Percentiles rank a stretch among this genome's conserved stretches.
Evolutionary conservation across 2,113 vertebrate species (phyloP).

Genomic region (Echinops telfairi): DNA sequence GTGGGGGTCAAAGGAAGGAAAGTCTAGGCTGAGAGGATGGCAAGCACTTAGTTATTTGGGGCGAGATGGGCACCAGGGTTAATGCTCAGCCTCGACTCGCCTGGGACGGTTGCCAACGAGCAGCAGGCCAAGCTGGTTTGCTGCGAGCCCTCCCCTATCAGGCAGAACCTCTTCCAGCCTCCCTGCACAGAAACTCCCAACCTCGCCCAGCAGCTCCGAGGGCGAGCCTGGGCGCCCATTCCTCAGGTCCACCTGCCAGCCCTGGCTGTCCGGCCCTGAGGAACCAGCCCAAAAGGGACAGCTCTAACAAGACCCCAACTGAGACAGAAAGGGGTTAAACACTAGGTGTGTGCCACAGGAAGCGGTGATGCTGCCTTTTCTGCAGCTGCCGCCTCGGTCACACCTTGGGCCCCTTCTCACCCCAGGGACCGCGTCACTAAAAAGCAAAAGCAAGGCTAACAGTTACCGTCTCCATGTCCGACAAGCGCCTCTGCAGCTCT

Average conservation of each 20-base stretch:
- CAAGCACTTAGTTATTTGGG: neutral
- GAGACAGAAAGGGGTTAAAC: neutral
- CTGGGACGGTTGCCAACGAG: conserved; percentile 67
- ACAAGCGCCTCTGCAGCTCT: conserved; percentile 91
- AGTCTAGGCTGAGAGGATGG: neutral
- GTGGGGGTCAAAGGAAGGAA: conserved; percentile 6
- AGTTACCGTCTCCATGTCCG: conserved; percentile 91
- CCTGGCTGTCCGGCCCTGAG: neutral
- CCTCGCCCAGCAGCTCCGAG: conserved; percentile 58
- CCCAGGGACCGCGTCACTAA: neutral
- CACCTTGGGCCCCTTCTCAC: fast-evolving
- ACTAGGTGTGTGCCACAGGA: neutral
- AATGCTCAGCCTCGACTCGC: neutral
- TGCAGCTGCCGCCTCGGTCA: too few species aligned
- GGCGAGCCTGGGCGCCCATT: neutral
- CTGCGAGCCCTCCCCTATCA: conserved; percentile 8
- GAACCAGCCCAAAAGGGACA: neutral
- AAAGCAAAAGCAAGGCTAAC: neutral
- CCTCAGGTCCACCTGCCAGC: conserved; percentile 31
- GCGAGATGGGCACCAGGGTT: neutral
- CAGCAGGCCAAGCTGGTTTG: conserved; percentile 75
- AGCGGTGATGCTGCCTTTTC: neutral
- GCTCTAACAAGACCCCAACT: neutral
- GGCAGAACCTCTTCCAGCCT: conserved; percentile 51
- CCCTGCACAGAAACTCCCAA: conserved; percentile 56